phyloP scores from a whole-genome alignment of 1,140 invertebrate genomes.

The Listronotus oregonensis region DNA sequence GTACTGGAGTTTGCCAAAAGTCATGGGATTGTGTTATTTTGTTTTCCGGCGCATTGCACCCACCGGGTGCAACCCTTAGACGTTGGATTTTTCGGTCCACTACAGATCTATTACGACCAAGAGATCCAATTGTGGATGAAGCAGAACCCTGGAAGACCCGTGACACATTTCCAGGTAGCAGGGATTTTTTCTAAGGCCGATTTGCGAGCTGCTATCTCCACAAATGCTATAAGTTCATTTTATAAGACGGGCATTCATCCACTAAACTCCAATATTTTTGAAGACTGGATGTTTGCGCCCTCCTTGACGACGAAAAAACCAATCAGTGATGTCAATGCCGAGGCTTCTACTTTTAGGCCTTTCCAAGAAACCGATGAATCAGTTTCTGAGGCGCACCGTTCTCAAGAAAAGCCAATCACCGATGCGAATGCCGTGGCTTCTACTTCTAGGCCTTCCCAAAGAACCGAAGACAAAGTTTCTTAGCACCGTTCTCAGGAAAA shows the following conservation, averaged over 20 bases:
- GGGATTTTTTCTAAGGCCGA: constrained; percentile 48
- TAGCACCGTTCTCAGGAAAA: too few relatives aligned
- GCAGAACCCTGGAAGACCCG: constrained; percentile 41
- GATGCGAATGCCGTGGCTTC: neutral
- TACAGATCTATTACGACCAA: constrained; percentile 43
- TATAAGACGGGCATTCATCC: constrained; percentile 30
- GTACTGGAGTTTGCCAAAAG: too few relatives aligned
- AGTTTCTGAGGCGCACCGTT: neutral
- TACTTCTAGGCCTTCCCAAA: too few relatives aligned
- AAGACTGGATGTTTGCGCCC: constrained; percentile 20
- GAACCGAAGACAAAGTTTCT: too few relatives aligned
- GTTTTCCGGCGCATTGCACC: too few relatives aligned
- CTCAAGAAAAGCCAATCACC: neutral
- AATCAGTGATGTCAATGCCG: constrained; percentile 9
- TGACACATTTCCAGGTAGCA: constrained; percentile 48
- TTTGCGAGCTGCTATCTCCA: constrained; percentile 44
- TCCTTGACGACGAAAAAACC: constrained; percentile 7
- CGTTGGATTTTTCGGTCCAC: too few relatives aligned
- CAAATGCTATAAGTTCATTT: constrained; percentile 31
- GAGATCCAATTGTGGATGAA: constrained; percentile 38
- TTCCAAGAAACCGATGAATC: neutral
- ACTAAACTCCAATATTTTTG: constrained; percentile 32
- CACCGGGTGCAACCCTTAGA: too few relatives aligned
- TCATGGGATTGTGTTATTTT: too few relatives aligned
- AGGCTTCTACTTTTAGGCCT: neutral